Evolutionary conservation across 2,888 invertebrate genomes (phyloP), one percentile per base, ranked within the genome.

Genomic region (Ophion obscuratus): DNA sequence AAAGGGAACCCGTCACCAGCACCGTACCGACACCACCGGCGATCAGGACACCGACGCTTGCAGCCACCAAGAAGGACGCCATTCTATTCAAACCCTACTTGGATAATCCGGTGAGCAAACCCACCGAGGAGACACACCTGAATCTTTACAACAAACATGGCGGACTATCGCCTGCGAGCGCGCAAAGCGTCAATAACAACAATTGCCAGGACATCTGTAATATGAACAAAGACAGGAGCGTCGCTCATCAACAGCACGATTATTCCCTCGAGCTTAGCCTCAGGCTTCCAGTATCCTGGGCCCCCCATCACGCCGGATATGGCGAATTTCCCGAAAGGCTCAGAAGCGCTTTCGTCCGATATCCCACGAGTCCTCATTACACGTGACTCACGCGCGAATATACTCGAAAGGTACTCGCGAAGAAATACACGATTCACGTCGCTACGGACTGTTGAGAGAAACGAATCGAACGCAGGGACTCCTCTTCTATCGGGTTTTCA

Each of bases 31-130:
- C 90, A n/a, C 90, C 91, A 31, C 90, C 90, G 11, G 89, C 88
- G 20, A 20, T 4, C 2, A 81, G 89, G 17, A 81, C 84, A 27
- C 86, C 89, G n/a, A 67, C 85, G 59, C 62, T 83, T 57, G n/a
- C 74, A 73, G 91, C 93, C 75, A 92, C 94, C 68, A 95, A 95
- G 89, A 96, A 96, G 93, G 96, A 97, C 77, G 96, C 97, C 90
- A 97, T 97, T 92, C 94, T 97, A 62, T 97, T 97, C 94, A 96
- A 97, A 92, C 97, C 97, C 47, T 97, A 97, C 93, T 95, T 97
- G 75, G 95, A 97, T 87, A 97, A 96, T 90, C 95, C 96, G 66
- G 95, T 89, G 59, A 95, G 95, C 81, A 95, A 95, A 78, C 92
- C 93, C 17, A 88, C 88, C 70, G 87, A 88, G n/a, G 87, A 89